Evolutionary conservation across 2,888 invertebrate species (phyloP), one percentile per base, ranked within the genome.

Genomic region (Kuschelorhynchus macadamiae): DNA sequence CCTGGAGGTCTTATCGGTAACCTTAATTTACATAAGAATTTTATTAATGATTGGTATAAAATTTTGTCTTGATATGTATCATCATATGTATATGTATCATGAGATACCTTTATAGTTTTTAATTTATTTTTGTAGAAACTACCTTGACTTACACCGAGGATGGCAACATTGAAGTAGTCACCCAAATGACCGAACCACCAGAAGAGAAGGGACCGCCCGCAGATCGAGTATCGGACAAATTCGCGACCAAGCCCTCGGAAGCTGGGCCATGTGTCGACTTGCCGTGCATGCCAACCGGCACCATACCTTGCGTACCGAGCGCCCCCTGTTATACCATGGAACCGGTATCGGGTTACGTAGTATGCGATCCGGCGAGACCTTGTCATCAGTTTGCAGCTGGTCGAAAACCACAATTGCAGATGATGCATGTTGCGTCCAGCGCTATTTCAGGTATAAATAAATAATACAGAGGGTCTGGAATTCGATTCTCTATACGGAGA

Each of bases 141-240:
- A 78, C 77, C 7, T 61, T 84, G 69, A 76, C 76, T 11, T 77
- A 81, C 60, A 79, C 79, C 0, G 75, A 78, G 11, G 80, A 79
- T 3, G 84, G 84, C 30, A 79, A 80, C 56, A 79, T 84, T 33
- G 81, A 83, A 73, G 79, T 84, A 16, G 60, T 57, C 8, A 69
- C 68, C 9, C 33, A 61, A 52, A 61, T 71, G 67, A 21, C 25
- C 2, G 65, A 67, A 11, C 18, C 52, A 42, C 21, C 16, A 53
- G 59, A 36, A 12, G 44, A 44, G 12, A 39, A 46, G n/a, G 12
- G 8, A 17, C 12, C 33, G 14, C 33, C 57, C 14, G 32, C 46
- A 0, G 25, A 5, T 0, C 20, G 2, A 1, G 52, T 11, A n/a
- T 30, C 59, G n/a, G 67, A 67, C 18, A 65, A 46, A 14, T 59